A percentile compares a stretch with the other conserved stretches of the same genome.
These are phyloP conservation scores for Azemiops feae DNA, from an alignment of 2,113 vertebrate genomes.

Conservation along the genomic window DNA sequence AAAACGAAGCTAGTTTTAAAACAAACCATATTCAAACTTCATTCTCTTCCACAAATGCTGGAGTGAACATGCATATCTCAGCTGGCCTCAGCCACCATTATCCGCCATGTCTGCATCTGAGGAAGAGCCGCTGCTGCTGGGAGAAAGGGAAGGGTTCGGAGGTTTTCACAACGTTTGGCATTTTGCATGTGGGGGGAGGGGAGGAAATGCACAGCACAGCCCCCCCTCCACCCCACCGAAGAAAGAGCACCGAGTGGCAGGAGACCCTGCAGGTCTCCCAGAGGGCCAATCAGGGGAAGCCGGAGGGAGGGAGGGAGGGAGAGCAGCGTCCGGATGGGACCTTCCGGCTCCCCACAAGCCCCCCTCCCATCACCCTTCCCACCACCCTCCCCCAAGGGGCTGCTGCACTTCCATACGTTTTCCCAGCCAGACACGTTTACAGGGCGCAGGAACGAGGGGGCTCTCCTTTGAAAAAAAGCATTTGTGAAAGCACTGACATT, in stretches of 20 bases:
- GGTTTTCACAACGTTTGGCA: neutral
- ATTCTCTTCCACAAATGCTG: neutral
- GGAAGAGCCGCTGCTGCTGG: neutral
- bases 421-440: neutral
- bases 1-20: neutral
- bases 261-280: neutral
- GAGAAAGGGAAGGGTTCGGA: neutral
- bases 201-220: neutral
- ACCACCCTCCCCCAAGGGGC: neutral
- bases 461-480: neutral
- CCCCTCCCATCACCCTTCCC: neutral
- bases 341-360: neutral
- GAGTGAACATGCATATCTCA: neutral
- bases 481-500: neutral
- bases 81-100: neutral
- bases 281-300: neutral
- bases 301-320: neutral
- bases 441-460: neutral
- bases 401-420: neutral
- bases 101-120: neutral
- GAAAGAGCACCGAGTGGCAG: neutral
- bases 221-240: too few relatives aligned
- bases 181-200: neutral
- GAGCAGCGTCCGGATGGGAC: neutral
- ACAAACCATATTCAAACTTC: neutral